Evolutionary conservation across 2,888 invertebrate species (phyloP), one percentile per base, ranked within the genome.

Genomic region (Erannis defoliaria): DNA sequence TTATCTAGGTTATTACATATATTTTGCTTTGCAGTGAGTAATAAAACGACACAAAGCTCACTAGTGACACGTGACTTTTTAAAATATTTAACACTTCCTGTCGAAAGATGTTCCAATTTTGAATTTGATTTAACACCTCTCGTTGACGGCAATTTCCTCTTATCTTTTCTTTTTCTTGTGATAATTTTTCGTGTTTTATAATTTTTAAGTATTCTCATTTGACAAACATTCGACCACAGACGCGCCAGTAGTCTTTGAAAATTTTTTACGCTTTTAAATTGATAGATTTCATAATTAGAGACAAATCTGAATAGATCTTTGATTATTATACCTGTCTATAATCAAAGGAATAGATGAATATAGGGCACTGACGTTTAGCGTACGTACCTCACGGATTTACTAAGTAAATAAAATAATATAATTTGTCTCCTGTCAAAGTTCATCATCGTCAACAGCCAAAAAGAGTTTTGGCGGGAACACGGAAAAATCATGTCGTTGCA

Each of bases 21-120:
- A 46, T 46, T 53, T 59, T 37, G 67, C 43, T 77, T 73, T 72
- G 62, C 54, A 66, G 75, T 76, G 78, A 85, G 81, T 85, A 74
- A 84, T 82, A 82, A 77, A 80, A 73, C 75, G 77, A 75, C 78
- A 81, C 81, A 77, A 74, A 76, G 67, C 49, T 16, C 50, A 38
- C 43, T 43, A 55, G 23, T 29, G 55, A 71, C 71, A 70, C 70
- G 63, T 55, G 77, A 75, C 85, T 85, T 84, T 81, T 81, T 85
- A 86, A 86, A 86, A 88, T 85, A 89, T 90, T 89, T 80, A 82
- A 84, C 82, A 84, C 85, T 87, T 90, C 90, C 90, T 83, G 88
- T 77, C 85, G 88, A 89, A 90, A 87, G 89, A 88, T 87, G 89
- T 86, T 87, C 90, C 88, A 92, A 90, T 92, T 92, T 88, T 88